Conservation (phyloP, 2,113 vertebrate species). For the Heterochromis multidens region DNA sequence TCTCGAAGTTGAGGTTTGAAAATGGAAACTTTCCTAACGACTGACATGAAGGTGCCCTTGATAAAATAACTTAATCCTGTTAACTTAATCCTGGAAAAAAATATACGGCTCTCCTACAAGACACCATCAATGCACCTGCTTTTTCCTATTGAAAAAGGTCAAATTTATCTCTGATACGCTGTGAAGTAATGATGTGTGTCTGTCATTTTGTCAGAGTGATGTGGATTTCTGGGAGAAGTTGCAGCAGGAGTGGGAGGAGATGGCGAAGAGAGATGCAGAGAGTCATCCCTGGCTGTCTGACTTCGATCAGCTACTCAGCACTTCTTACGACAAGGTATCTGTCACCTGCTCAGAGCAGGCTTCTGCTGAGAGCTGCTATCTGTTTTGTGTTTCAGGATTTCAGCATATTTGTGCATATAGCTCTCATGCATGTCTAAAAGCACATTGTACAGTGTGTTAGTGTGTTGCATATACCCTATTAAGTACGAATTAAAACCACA, state of each 20-base stretch:
- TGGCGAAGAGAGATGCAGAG: constrained; percentile 95
- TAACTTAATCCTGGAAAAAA: background rate
- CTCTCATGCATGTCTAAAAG: background rate
- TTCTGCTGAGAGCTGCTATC: background rate
- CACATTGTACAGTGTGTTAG: background rate
- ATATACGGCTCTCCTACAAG: background rate
- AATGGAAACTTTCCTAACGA: background rate
- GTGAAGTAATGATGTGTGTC: constrained; percentile 4
- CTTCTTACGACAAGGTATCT: constrained; percentile 92
- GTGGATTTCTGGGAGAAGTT: constrained; percentile 99
- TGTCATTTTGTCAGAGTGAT: constrained; percentile 83
- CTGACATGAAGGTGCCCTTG: background rate
- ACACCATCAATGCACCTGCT: background rate
- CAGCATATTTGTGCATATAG: background rate
- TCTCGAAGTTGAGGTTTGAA: background rate
- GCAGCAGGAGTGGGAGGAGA: constrained; percentile 98
- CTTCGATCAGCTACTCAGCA: constrained; percentile 87
- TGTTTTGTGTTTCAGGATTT: background rate
- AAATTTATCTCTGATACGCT: background rate
- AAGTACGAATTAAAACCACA: background rate
- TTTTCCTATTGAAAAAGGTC: background rate
- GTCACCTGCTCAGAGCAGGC: background rate
- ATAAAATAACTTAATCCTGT: background rate
- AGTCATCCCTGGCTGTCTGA: constrained; percentile 96
- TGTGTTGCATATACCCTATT: background rate